Evolutionary conservation across 1,140 invertebrate genomes (phyloP).

Genomic region (Mercenaria mercenaria): DNA sequence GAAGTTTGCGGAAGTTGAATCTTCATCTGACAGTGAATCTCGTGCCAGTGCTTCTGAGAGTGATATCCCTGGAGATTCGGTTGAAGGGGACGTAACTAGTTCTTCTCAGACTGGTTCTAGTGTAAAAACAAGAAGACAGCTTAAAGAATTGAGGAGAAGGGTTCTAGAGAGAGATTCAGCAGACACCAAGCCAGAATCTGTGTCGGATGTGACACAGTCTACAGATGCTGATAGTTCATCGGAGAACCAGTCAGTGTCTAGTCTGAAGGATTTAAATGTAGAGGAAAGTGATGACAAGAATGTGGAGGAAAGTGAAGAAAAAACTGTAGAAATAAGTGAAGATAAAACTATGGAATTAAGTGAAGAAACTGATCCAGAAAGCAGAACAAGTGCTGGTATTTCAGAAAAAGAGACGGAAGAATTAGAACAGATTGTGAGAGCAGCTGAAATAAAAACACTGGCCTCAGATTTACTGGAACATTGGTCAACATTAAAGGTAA

Average conservation of each 20-base stretch:
- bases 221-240: conserved; percentile 52
- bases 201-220: conserved; percentile 52
- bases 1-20: conserved; percentile 81
- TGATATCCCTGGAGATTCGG: conserved; percentile 29
- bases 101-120: conserved; percentile 38
- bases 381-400: conserved; percentile 1
- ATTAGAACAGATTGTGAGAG: conserved; percentile 44
- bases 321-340: conserved; percentile 24
- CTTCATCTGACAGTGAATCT: conserved; percentile 80
- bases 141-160: conserved; percentile 50
- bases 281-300: not conserved
- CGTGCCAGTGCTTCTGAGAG: conserved; percentile 72
- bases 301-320: conserved; percentile 1
- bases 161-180: conserved; percentile 56
- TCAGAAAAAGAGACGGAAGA: conserved; percentile 40
- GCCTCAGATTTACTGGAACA: conserved; percentile 90
- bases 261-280: conserved; percentile 19
- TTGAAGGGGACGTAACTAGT: conserved; percentile 54
- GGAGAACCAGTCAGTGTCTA: conserved; percentile 43
- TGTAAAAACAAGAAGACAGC: conserved; percentile 4
- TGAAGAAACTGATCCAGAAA: conserved; percentile 27
- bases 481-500: conserved; percentile 92
- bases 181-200: not conserved
- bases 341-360: conserved; percentile 25
- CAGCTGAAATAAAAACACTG: conserved; percentile 79